Conservation (phyloP, 1,140 invertebrate genomes). For the Dendroctonus valens region DNA sequence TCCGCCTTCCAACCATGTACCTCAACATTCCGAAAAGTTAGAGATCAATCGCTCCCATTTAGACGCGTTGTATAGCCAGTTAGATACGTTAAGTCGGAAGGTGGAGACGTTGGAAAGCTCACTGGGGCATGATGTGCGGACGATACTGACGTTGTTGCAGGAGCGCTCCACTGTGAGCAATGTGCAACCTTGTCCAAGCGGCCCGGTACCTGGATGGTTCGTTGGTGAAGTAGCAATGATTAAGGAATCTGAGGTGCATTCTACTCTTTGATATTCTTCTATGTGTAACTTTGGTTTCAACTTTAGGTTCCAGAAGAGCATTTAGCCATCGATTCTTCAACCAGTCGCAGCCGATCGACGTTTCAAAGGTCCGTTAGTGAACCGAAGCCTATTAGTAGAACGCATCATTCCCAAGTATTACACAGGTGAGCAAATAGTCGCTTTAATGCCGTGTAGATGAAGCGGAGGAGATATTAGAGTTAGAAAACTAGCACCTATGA, state of each 20-base stretch:
- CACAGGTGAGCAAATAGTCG: slow-evolving; percentile 45
- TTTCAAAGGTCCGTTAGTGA: slow-evolving; percentile 50
- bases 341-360: slow-evolving; percentile 43
- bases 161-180: slow-evolving; percentile 19
- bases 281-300: slow-evolving; percentile 14
- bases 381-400: slow-evolving; percentile 49
- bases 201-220: slow-evolving; percentile 3
- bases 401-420: slow-evolving; percentile 47
- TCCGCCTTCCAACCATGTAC: slow-evolving; percentile 9
- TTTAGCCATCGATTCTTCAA: slow-evolving; percentile 40
- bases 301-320: slow-evolving; percentile 47
- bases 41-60: slow-evolving; percentile 49
- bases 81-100: slow-evolving; percentile 65
- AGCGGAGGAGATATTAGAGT: too few species aligned
- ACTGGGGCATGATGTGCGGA: slow-evolving; percentile 64
- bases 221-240: slow-evolving; percentile 19
- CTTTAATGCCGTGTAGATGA: too few species aligned
- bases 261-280: not conserved
- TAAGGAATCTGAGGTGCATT: slow-evolving; percentile 33
- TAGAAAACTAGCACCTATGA: too few species aligned
- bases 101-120: slow-evolving; percentile 63
- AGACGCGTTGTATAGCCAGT: slow-evolving; percentile 57
- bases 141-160: slow-evolving; percentile 66
- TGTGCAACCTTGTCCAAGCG: not conserved
- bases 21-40: slow-evolving; percentile 48